Evolutionary conservation across 1,140 invertebrate species (phyloP), one percentile per base, ranked within the genome.

Genomic region (Chionoecetes opilio): DNA sequence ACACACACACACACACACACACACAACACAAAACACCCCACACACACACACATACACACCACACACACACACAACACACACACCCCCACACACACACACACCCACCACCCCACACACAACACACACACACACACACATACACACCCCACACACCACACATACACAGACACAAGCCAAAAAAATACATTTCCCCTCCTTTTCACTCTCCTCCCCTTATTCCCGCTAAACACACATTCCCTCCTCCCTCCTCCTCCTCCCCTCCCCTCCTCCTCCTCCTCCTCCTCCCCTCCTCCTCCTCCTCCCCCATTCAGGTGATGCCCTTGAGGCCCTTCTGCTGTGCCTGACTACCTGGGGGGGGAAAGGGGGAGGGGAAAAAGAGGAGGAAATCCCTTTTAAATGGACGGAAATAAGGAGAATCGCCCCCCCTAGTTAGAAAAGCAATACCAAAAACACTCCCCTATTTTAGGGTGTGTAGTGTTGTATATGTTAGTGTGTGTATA

Each of bases 311-410:
- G 84, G 0, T 34, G 2, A 26, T 75, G 84, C n/a, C 31, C 21
- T 86, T 29, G 35, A 86, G 29, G 9, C 29, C 32, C 35, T 86
- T 17, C 84, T 26, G 6, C n/a, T 86, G 0, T 26, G 14, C 84
- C 35, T 86, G 84, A 86, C 41, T 75, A n/a, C 63, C n/a, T 0
- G 63, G n/a, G 63, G 63, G 11, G 37, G 35, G n/a, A 32, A 32
- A 86, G 85, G 85, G 41, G 87, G 87, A 29, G 87, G 35, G 29
- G 87, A 31, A 21, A 37, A 41, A 26, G 87, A 31, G 86, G 35
- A 35, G 86, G 38, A 88, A 63, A 63, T 11, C 3, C 5, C 38
- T 41, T 6, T 41, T 41, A 41, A 41, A 41, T 3, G 14, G 38
- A 89, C 17, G 2, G 11, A n/a, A 29, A 91, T 0, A 11, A 29